Base-by-base conservation (phyloP, 2,888 invertebrate species). In the Drosophila barbarae region DNA sequence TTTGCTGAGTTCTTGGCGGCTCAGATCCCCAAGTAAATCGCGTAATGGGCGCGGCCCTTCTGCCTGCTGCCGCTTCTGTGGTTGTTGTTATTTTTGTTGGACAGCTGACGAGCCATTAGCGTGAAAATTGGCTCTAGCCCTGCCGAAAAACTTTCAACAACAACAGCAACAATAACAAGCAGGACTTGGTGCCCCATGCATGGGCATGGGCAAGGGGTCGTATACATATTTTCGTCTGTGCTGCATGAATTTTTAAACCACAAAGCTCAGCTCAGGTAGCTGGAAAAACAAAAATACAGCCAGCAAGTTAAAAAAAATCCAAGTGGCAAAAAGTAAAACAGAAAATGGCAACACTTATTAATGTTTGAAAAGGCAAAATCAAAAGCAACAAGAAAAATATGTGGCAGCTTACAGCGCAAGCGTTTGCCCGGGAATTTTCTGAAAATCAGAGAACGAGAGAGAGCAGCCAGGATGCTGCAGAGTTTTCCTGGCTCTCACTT, bases 361-460 rank as follows among this genome's bases (percentile, higher is more conserved):
- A 85, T 84, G 85, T 84, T 86, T 82, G 76, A 77, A 79, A 71
- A 70, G 69, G 66, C 54, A 51, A 38, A 30, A 15, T 10, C 36
- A 58, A 26, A 54, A 63, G 15, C 59, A 73, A 55, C 64, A 68
- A 57, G 38, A 72, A 63, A 44, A 42, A 56, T 41, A 59, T 34
- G 36, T 41, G 36, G 67, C 66, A 69, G 71, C 63, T 76, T 74
- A 88, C 74, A 67, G 88, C 89, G 89, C 89, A 89, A 86, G 89
- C 89, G 89, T 87, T 88, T 89, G 76, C 89, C 89, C 89, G 89
- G 89, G 89, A 88, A 88, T 88, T 88, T 85, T 61, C 72, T 66
- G 69, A 61, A 70, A 68, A 59, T 42, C 58, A 26, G 18, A 41
- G 52, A 47, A 1, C 6, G 36, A 26, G 42, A 42, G 49, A 64